These are phyloP conservation scores for Micronycteris hirsuta DNA, from an alignment of 2,113 vertebrate species.

Conservation along the genomic window DNA sequence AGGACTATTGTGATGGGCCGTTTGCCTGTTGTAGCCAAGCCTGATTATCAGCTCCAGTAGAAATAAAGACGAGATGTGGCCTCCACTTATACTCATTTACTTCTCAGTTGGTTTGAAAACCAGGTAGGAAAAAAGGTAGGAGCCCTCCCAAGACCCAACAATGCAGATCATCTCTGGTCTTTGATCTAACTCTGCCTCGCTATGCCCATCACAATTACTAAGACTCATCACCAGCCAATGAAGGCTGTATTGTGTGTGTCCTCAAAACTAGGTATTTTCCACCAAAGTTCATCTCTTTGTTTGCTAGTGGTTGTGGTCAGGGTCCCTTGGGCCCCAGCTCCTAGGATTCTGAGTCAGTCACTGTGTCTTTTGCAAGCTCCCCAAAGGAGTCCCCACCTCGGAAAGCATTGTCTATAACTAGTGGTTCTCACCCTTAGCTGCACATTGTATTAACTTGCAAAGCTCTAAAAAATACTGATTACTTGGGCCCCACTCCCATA, in stretches of 20 bases:
- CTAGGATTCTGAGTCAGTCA: neutral
- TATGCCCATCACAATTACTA: neutral
- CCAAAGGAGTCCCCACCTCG: neutral
- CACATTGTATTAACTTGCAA: neutral
- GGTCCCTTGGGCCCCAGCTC: neutral
- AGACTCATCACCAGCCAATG: neutral
- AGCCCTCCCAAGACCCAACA: neutral
- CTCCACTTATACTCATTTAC: neutral
- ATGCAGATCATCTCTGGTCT: neutral
- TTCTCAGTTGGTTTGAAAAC: neutral
- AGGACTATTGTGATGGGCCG: no score
- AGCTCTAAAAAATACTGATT: neutral
- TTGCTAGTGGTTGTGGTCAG: neutral
- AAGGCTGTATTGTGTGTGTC: neutral
- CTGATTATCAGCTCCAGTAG: neutral
- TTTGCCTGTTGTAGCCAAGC: neutral
- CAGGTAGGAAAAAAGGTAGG: neutral
- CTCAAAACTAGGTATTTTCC: neutral
- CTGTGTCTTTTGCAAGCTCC: neutral
- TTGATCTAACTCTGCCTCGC: neutral
- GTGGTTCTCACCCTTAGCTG: neutral
- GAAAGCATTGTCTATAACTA: neutral
- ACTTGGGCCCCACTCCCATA: neutral
- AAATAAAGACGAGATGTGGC: neutral
- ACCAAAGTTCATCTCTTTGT: neutral